Conservation (phyloP, 2,113 vertebrate genomes). For the Grammomys surdaster region DNA sequence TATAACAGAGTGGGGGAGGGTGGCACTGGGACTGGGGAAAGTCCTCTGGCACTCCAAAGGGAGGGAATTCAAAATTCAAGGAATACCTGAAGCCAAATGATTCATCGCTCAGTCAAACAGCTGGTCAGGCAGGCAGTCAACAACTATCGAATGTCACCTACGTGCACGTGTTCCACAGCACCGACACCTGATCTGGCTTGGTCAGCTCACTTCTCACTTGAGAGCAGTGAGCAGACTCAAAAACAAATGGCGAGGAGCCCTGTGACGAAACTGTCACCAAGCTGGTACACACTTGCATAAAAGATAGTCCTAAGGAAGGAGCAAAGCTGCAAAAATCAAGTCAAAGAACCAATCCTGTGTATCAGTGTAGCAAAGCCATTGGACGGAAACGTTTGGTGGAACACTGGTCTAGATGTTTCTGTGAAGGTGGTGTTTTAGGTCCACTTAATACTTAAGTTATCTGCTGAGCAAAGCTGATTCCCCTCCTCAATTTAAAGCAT, state of each 20-base stretch:
- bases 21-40: background rate
- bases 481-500: background rate
- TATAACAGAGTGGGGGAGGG: background rate
- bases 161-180: background rate
- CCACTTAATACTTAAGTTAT: background rate
- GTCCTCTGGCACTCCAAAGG: background rate
- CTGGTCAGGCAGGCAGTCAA: background rate
- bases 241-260: background rate
- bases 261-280: background rate
- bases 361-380: background rate
- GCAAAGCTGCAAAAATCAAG: background rate
- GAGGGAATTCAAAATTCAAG: constrained; percentile 36
- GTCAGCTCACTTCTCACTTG: background rate
- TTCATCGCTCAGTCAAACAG: background rate
- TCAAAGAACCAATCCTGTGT: background rate
- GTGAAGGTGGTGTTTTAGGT: background rate
- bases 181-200: background rate
- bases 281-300: background rate
- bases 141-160: background rate
- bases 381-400: background rate
- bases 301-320: background rate
- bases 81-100: constrained; percentile 13
- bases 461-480: background rate
- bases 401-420: background rate
- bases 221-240: background rate